Base-by-base conservation (phyloP, 2,888 invertebrate genomes). In the Drosophila nr. perissopoda region DNA sequence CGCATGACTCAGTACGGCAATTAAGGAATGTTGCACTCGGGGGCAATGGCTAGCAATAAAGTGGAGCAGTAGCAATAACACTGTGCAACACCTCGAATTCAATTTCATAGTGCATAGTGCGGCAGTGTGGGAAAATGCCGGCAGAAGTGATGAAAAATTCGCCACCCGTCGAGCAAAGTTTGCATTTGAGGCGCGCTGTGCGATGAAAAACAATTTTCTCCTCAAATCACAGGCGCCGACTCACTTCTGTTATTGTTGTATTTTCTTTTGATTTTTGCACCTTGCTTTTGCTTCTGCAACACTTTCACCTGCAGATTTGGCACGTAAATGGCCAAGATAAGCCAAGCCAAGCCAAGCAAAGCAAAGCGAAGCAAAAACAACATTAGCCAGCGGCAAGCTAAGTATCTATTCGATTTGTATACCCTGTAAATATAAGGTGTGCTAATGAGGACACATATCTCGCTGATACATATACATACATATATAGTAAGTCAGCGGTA, bases 221-320 rank as follows among this genome's bases (percentile, higher is more conserved):
- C 54, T 42, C 40, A 68, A 63, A 59, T 60, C 34, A 51, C 36
- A 64, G 25, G 33, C 25, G 51, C 36, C 57, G 33, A 21, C 45
- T 40, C 45, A 45, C 27, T 53, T 21, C 16, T 45, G 31, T 13
- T 48, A 13, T 56, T 40, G 40, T 61, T 62, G 18, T 16, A 49
- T 58, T 69, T 57, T 48, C 38, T 53, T 33, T 45, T 69, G 52
- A 27, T 53, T 59, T 42, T 53, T 78, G 48, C 64, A 45, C 69
- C 67, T 54, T 58, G 53, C 57, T 73, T 69, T 67, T 66, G 52
- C 60, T 73, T 85, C 82, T 82, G 85, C 87, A 86, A 86, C 87
- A 86, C 85, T 86, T 86, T 84, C 84, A 88, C 84, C 89, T 86
- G 82, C 53, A 76, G 89, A 85, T 85, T 85, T 85, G 87, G 87